phyloP scores from a whole-genome alignment of 2,797 vertebrate species.

The Rhinichthys osculus region DNA sequence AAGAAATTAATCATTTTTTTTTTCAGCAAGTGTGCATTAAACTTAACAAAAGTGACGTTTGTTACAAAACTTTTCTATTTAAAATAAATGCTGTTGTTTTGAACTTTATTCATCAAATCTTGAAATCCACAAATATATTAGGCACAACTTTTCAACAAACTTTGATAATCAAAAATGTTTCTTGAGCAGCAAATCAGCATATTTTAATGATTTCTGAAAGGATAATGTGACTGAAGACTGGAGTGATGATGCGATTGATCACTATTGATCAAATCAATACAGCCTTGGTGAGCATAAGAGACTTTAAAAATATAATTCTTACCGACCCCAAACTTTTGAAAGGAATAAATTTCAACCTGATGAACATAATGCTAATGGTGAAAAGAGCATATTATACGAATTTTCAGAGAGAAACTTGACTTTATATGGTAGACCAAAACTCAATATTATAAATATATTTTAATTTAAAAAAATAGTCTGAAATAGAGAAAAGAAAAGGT shows the following conservation, averaged over 20 bases:
- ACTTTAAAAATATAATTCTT: background rate
- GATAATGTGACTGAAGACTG: background rate
- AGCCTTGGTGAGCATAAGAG: background rate
- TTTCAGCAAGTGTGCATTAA: background rate
- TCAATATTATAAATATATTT: background rate
- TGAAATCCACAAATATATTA: background rate
- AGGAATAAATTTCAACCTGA: background rate
- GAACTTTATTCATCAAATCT: background rate
- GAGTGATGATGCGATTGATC: background rate
- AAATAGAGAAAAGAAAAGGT: conserved; percentile 31
- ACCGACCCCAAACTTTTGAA: background rate
- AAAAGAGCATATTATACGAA: no score
- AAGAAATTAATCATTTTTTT: no score
- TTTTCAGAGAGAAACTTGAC: background rate
- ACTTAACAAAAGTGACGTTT: background rate
- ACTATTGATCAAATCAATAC: background rate
- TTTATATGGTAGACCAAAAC: background rate
- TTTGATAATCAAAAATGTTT: background rate
- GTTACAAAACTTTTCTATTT: background rate
- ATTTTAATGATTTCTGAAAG: background rate
- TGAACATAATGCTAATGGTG: background rate
- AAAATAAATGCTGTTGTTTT: background rate
- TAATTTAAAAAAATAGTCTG: background rate
- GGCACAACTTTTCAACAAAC: background rate
- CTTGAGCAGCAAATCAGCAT: background rate